A percentile compares a stretch with the other conserved stretches of the same genome.
These are phyloP conservation scores for Gadopsis bispinosus DNA, from an alignment of 2,797 vertebrate species.

Conservation along the genomic window DNA sequence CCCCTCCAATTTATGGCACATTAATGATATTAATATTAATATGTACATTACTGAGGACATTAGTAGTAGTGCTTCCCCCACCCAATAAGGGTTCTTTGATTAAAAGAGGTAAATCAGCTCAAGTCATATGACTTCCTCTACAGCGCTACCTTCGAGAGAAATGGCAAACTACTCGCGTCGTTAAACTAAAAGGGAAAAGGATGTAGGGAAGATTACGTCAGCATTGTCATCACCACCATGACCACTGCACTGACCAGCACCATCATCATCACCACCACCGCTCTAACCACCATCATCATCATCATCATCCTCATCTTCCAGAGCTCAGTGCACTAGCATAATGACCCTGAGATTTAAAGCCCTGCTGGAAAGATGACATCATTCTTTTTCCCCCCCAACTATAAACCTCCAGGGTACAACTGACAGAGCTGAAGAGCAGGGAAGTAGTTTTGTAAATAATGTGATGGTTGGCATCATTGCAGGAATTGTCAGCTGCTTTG, in stretches of 20 bases:
- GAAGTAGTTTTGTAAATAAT: constrained; percentile 63
- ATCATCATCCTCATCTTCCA: constrained; percentile 33
- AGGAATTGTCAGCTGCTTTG: constrained; percentile 70
- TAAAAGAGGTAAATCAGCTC: constrained; percentile 37
- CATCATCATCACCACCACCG: constrained; percentile 34
- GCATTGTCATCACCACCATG: constrained; percentile 45
- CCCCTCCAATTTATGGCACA: constrained; percentile 2
- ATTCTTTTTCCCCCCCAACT: constrained; percentile 29
- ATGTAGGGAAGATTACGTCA: constrained; percentile 48
- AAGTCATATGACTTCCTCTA: constrained; percentile 14
- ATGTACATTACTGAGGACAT: constrained; percentile 25
- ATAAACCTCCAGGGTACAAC: constrained; percentile 52
- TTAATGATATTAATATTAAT: constrained; percentile 45
- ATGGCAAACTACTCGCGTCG: constrained; percentile 19
- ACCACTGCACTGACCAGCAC: constrained; percentile 51
- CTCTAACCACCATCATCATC: constrained; percentile 47
- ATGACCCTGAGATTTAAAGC: constrained; percentile 55
- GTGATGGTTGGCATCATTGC: constrained; percentile 70
- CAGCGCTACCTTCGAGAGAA: background rate
- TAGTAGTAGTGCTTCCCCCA: background rate
- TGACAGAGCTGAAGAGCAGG: constrained; percentile 58
- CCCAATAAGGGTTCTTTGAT: constrained; percentile 31
- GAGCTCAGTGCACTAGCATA: constrained; percentile 40
- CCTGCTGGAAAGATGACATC: constrained; percentile 66
- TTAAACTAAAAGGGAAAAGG: constrained; percentile 40